A percentile compares a stretch with the other conserved stretches of the same genome.
Evolutionary conservation across 2,888 invertebrate genomes (phyloP).

Genomic region (Ochropacha duplaris): DNA sequence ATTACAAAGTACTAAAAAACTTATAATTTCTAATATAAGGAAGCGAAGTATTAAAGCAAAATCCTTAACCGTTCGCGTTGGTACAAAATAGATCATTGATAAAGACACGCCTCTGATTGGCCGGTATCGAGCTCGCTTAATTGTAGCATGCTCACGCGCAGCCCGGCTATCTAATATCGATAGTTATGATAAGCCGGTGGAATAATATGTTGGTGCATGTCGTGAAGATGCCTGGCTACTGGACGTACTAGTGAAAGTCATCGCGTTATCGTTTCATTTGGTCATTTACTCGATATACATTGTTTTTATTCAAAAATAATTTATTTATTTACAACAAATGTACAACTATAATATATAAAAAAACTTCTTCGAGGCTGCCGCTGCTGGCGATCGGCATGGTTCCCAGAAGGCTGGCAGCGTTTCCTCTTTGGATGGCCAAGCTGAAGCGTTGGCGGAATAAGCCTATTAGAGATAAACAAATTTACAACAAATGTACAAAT

Average conservation of each 20-base stretch:
- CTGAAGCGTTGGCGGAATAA: too few relatives aligned
- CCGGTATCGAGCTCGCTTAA: constrained; percentile 51
- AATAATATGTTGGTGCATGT: constrained; percentile 39
- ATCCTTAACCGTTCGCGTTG: constrained; percentile 38
- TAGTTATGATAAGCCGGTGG: constrained; percentile 39
- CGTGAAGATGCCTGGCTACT: constrained; percentile 18
- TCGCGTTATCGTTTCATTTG: not conserved
- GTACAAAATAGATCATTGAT: constrained; percentile 53
- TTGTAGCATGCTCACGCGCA: constrained; percentile 51
- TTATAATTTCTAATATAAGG: not conserved
- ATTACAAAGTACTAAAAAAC: not conserved
- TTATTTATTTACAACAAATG: too few relatives aligned
- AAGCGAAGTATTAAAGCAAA: constrained; percentile 11
- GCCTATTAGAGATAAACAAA: too few relatives aligned
- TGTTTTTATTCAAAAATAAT: too few relatives aligned
- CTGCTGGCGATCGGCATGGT: too few relatives aligned
- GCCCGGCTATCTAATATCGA: constrained; percentile 47
- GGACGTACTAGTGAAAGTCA: constrained; percentile 14
- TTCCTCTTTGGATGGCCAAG: too few relatives aligned
- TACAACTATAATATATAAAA: too few relatives aligned
- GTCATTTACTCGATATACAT: not conserved
- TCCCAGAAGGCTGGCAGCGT: too few relatives aligned
- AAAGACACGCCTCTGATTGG: constrained; percentile 57
- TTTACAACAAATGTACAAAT: too few relatives aligned
- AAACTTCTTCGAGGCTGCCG: too few relatives aligned